Percentiles rank a stretch among this genome's conserved stretches.
Evolutionary conservation across 2,797 vertebrate species (phyloP).

Genomic region (Tauraco hartlaubi): DNA sequence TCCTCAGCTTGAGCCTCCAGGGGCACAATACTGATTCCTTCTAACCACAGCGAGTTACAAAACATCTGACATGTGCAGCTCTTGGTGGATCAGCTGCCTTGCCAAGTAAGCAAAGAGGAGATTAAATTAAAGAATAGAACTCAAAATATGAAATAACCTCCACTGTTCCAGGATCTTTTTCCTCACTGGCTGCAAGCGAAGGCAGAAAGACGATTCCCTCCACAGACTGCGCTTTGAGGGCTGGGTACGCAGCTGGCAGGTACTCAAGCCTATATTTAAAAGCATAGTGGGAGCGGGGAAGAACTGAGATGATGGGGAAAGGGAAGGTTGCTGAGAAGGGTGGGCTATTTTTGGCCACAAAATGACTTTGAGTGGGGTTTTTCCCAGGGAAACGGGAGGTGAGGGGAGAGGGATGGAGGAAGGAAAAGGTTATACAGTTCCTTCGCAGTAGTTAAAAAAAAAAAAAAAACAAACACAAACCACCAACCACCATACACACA

Average conservation of each 20-base stretch:
- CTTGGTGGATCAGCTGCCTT: constrained; percentile 18
- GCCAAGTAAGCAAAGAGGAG: constrained; percentile 43
- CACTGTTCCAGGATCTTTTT: constrained; percentile 6
- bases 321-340: background rate
- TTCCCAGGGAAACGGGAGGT: background rate
- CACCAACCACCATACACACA: no score
- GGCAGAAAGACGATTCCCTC: constrained; percentile 48
- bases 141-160: constrained; percentile 39
- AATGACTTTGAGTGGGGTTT: background rate
- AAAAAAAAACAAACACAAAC: background rate
- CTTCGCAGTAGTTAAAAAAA: background rate
- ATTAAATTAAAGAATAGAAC: constrained; percentile 53
- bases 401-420: background rate
- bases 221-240: background rate
- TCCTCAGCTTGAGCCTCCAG: constrained; percentile 21
- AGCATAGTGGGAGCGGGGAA: background rate
- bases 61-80: constrained; percentile 47
- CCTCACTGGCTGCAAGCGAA: constrained; percentile 11
- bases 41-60: constrained; percentile 18
- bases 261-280: constrained; percentile 30
- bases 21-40: constrained; percentile 36
- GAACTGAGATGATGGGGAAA: background rate
- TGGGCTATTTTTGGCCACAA: background rate
- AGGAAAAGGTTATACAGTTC: background rate
- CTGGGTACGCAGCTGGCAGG: constrained; percentile 33